phyloP scores from a whole-genome alignment of 2,797 vertebrate species.

The Luscinia megarhynchos region DNA sequence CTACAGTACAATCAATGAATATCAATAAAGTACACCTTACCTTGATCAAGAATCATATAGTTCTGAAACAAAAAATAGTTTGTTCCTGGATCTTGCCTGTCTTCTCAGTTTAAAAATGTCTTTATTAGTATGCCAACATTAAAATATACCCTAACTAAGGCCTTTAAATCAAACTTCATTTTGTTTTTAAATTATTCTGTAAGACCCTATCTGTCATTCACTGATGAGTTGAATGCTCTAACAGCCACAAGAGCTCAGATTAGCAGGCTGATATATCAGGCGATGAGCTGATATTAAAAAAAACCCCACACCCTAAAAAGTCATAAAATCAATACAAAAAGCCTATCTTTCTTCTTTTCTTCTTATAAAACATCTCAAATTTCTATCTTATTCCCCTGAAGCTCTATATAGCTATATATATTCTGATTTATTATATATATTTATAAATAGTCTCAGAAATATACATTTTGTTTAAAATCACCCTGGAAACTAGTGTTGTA shows the following conservation, averaged over 20 bases:
- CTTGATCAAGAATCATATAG: not conserved
- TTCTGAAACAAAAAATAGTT: not conserved
- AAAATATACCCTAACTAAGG: not conserved
- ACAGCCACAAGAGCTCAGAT: not conserved
- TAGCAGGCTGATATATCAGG: not conserved
- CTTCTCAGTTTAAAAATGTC: not conserved
- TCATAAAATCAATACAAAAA: not conserved
- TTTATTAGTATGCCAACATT: not conserved
- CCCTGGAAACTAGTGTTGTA: not conserved
- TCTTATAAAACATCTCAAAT: not conserved
- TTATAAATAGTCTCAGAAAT: not conserved
- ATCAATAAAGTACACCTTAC: not conserved
- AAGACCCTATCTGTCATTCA: not conserved
- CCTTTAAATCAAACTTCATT: not conserved
- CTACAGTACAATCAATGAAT: not conserved
- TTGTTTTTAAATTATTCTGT: not conserved
- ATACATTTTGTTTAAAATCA: not conserved
- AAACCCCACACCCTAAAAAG: fast-evolving
- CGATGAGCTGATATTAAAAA: not conserved
- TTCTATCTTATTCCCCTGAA: not conserved
- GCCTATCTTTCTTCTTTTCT: not conserved
- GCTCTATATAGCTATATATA: not conserved
- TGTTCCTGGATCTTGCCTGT: not conserved
- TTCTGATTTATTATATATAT: not conserved
- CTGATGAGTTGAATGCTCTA: not conserved